These are phyloP conservation scores for Drosophila oshimai DNA, from an alignment of 1,140 invertebrate species.

Conservation along the genomic window DNA sequence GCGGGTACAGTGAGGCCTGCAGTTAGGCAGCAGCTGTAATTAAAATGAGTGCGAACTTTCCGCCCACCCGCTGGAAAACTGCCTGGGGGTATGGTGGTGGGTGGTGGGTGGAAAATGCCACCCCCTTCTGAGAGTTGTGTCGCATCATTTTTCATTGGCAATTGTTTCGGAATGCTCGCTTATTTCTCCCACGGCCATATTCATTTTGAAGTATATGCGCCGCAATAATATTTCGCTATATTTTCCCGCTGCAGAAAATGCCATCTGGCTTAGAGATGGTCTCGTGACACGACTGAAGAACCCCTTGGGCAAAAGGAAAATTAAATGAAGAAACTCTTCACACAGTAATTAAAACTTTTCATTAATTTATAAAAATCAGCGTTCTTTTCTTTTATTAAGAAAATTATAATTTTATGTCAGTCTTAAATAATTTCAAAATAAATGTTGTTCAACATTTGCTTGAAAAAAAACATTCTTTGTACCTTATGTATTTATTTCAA, in stretches of 20 bases:
- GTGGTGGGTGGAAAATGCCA: not conserved
- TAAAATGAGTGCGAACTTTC: constrained; percentile 78
- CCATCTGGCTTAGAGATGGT: constrained; percentile 12
- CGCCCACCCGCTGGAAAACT: not conserved
- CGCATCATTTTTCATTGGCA: constrained; percentile 80
- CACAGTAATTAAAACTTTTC: too few relatives aligned
- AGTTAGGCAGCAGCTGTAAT: constrained; percentile 82
- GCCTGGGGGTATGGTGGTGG: not conserved
- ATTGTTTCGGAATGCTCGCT: constrained; percentile 63
- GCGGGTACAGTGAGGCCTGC: constrained; percentile 45
- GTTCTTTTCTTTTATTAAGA: too few relatives aligned
- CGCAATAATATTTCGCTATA: constrained; percentile 74
- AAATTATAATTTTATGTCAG: too few relatives aligned
- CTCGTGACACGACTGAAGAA: constrained; percentile 14
- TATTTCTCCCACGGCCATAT: constrained; percentile 56
- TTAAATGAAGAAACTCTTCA: too few relatives aligned
- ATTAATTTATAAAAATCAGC: too few relatives aligned
- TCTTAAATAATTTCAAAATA: too few relatives aligned
- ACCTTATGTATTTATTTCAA: too few relatives aligned
- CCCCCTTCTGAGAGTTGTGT: constrained; percentile 51
- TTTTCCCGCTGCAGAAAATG: constrained; percentile 44
- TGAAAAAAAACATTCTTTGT: too few relatives aligned
- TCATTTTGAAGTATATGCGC: constrained; percentile 63
- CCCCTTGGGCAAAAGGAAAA: too few relatives aligned
- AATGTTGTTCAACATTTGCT: too few relatives aligned